Base-by-base conservation (phyloP, 1,140 invertebrate genomes). In the Diplogasteroides magnus region DNA sequence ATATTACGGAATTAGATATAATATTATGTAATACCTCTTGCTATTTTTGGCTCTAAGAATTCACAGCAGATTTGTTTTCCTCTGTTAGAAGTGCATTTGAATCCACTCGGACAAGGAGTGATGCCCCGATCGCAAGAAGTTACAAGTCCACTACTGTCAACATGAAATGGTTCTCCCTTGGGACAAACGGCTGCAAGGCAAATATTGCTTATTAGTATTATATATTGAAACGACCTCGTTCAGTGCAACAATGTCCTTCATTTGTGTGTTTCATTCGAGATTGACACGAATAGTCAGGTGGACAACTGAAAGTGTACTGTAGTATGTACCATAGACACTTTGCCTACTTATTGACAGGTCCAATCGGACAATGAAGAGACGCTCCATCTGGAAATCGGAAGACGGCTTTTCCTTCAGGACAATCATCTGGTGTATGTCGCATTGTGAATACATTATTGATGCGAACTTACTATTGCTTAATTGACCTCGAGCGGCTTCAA, bases 121-220 rank as follows among this genome's bases (percentile, higher is more conserved):
- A 73, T 62, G 31, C 66, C 72, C 25, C 62, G 70, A 15, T 27
- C 70, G 27, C 72, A 73, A 2, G 68, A 61, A 1, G 68, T 69
- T 11, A 67, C 68, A 14, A 73, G 31, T 2, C 56, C 61, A 27
- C 55, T 71, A 31, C 69, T 67, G 63, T 73, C 72, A 13, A 65
- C 23, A 48, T 70, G 69, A 67, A 73, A 73, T 6, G 31, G 13
- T 1, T 56, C 48, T 23, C 57, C 68, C 1, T 64, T 48, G 1
- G 72, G 72, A 37, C 72, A 73, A 28, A 73, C 64, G 27, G 67
- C 72, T 73, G 72, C 14, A 70, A 69, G 11, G 19, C 37, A 48
- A 19, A 48, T 48, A 48, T 48, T 48, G 37, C 37, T 19, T 48
- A 48, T 48, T 19, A 48, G 6, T 19, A 48, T 48, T 11, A 11